Evolutionary conservation across 1,140 invertebrate species (phyloP), one percentile per base, ranked within the genome.

Genomic region (Eupristina koningsbergeri): DNA sequence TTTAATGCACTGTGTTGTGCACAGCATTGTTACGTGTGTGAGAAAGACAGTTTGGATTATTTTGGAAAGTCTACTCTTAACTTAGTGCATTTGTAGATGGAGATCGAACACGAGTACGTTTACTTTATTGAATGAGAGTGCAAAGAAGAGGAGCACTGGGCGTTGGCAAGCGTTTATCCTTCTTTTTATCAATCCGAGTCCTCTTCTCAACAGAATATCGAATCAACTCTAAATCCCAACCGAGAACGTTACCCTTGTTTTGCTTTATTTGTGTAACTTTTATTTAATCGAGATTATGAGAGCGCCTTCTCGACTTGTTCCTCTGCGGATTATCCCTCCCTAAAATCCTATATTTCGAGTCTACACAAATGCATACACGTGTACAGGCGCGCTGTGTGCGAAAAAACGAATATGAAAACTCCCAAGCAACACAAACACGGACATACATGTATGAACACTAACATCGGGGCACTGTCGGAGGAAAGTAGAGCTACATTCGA

Each of bases 251-350:
- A 50, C 53, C 53, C 7, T 58, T 61, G 75, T 77, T 61, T 58
- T 61, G 75, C 75, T 77, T 77, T 77, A 77, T 77, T 76, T 77
- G 75, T 77, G 45, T 77, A 77, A 15, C 75, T 61, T 77, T 61
- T 77, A 31, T 77, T 61, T 36, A 31, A 77, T 77, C 75, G 75
- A 77, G 75, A 75, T 39, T 31, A 58, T 9, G 47, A 61, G 75
- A 61, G 75, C 75, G 50, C 47, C 34, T 61, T 77, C 75, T 77
- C 47, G 75, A 77, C 50, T 77, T 58, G 47, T 31, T 77, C 75
- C 75, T 77, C 53, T 58, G 45, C 73, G 73, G 45, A 75, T 50
- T 75, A 29, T 75, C 73, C 73, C 47, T 61, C 15, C 47, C 53
- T 39, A 13, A 77, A 36, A 26, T 36, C 47, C 50, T 58, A 22